Evolutionary conservation across 2,113 vertebrate genomes (phyloP), one percentile per base, ranked within the genome.

Genomic region (Centrocercus urophasianus): DNA sequence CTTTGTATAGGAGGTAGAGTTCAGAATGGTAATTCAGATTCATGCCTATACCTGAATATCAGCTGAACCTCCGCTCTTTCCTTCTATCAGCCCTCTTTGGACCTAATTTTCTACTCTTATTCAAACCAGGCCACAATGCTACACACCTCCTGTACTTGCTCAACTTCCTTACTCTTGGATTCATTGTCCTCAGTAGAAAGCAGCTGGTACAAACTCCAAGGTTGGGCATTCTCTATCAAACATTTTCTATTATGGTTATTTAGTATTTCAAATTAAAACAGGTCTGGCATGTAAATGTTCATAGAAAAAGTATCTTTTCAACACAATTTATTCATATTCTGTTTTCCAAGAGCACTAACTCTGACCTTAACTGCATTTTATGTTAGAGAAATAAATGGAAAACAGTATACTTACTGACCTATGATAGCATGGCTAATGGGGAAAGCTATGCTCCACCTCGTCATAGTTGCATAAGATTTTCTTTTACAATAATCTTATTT

Each of bases 21-120:
- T 81, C 65, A 69, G 86, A 78, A 90, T 54, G 57, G 47, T 84
- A 88, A 78, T 88, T 87, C 70, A 73, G n/a, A 80, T 80, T 86
- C 79, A 80, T 80, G 36, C 32, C n/a, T 8, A 7, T 83, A 56
- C 52, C 63, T 88, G 65, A 65, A 32, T 42, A 90, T 42, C 59
- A 94, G 13, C 63, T 61, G 63, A 90, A 21, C 18, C 50, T 74
- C 60, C 47, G 2, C 43, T 34, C 16, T 22, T 50, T 95, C 36
- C 36, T 30, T 85, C 48, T 57, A 6, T 38, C 65, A 78, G 34
- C 32, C 5, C 28, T 42, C 21, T 32, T 45, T 45, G 66, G n/a
- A 24, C 56, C 70, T 45, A 43, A 30, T 69, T 75, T 78, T 38
- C 32, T 16, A 7, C 4, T 16, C 9, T 34, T 56, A 2, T 10